These are phyloP conservation scores for Buathra laborator DNA, from an alignment of 2,888 invertebrate species.

Conservation along the genomic window DNA sequence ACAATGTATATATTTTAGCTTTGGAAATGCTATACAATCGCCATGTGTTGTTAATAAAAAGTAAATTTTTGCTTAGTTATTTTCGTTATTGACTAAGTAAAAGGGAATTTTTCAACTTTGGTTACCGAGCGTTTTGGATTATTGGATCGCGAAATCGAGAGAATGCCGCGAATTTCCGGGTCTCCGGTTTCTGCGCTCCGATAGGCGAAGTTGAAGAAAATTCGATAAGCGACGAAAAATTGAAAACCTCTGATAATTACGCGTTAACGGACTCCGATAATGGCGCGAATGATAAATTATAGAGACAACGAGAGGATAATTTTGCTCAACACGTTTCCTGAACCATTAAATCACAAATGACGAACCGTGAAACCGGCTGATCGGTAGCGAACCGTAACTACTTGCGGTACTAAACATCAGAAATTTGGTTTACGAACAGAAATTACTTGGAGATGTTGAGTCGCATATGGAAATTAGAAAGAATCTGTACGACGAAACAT, in stretches of 20 bases:
- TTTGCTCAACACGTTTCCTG: background rate
- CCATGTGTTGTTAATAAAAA: background rate
- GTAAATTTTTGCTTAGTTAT: background rate
- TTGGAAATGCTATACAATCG: conserved; percentile 12
- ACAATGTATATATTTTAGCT: conserved; percentile 6
- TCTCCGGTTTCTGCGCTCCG: conserved; percentile 2
- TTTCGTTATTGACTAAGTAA: conserved; percentile 15
- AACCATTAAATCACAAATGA: background rate
- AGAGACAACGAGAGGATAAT: background rate
- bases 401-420: too few species aligned
- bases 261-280: background rate
- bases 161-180: background rate
- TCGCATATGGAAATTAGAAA: too few species aligned
- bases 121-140: too few species aligned
- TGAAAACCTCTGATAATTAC: background rate
- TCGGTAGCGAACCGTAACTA: background rate
- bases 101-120: too few species aligned
- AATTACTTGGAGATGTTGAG: too few species aligned
- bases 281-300: conserved; percentile 1
- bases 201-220: background rate
- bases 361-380: background rate
- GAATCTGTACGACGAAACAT: too few species aligned
- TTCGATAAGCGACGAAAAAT: background rate
- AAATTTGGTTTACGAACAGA: too few species aligned
- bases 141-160: background rate